These are phyloP conservation scores for Pelosia muscerda DNA, from an alignment of 2,888 invertebrate species.

Conservation along the genomic window DNA sequence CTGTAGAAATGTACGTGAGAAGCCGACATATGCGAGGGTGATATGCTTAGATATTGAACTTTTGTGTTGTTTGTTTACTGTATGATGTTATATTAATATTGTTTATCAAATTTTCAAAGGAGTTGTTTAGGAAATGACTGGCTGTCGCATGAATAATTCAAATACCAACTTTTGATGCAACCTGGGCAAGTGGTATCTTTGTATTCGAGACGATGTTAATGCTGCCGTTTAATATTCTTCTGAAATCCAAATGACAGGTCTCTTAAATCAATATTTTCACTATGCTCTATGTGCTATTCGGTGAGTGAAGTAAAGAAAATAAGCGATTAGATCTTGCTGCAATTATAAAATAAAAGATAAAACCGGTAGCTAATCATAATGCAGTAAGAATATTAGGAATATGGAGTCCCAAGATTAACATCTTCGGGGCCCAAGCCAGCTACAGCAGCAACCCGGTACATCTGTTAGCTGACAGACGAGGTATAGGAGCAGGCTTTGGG, in stretches of 20 bases:
- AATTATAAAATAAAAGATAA: too few species aligned
- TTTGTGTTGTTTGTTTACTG: conserved; percentile 53
- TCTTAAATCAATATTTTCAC: not conserved
- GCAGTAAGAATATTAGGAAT: too few species aligned
- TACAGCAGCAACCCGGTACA: too few species aligned
- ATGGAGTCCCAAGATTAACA: too few species aligned
- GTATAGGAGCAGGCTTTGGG: not conserved
- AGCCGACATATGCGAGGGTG: conserved; percentile 49
- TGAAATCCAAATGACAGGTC: not conserved
- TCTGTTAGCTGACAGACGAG: too few species aligned
- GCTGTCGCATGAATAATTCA: not conserved
- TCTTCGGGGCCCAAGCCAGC: too few species aligned
- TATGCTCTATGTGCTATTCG: not conserved
- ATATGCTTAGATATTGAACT: conserved; percentile 54
- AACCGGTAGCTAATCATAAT: too few species aligned
- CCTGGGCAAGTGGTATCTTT: not conserved
- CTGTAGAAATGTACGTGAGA: conserved; percentile 77
- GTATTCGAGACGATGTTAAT: not conserved
- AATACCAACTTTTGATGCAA: not conserved
- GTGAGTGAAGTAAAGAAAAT: not conserved
- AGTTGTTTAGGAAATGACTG: not conserved
- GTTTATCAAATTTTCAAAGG: not conserved
- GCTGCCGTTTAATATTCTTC: not conserved
- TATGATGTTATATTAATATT: not conserved
- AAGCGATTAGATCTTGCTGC: too few species aligned